phyloP scores from a whole-genome alignment of 2,888 invertebrate genomes.

The Theodoxus fluviatilis region DNA sequence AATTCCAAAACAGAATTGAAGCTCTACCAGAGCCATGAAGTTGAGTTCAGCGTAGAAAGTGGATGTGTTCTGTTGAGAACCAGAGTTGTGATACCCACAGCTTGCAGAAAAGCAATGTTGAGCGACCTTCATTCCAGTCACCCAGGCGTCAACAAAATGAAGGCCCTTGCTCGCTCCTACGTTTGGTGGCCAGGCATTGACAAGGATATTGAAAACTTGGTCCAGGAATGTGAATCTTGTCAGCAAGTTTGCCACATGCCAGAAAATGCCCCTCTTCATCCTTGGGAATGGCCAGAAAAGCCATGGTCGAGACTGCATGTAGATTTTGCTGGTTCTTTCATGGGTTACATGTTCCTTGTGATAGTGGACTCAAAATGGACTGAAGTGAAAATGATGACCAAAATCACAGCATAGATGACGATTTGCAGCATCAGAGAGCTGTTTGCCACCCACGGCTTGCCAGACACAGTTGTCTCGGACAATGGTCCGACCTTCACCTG shows the following conservation, averaged over 20 bases:
- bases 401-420: not conserved
- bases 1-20: constrained; percentile 14
- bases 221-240: constrained; percentile 32
- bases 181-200: constrained; percentile 42
- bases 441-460: constrained; percentile 37
- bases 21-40: constrained; percentile 11
- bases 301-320: constrained; percentile 46
- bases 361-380: constrained; percentile 42
- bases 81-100: constrained; percentile 29
- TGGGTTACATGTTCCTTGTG: constrained; percentile 37
- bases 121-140: constrained; percentile 35
- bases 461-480: constrained; percentile 34
- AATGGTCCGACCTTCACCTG: constrained; percentile 34
- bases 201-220: constrained; percentile 28
- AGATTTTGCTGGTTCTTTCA: constrained; percentile 42
- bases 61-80: constrained; percentile 32
- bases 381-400: constrained; percentile 26
- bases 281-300: constrained; percentile 40
- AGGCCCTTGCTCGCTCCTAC: constrained; percentile 32
- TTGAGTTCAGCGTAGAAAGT: constrained; percentile 24
- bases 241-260: constrained; percentile 30
- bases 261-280: constrained; percentile 37
- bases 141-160: constrained; percentile 38
- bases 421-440: too few species aligned
- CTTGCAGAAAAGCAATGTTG: constrained; percentile 24